Base-by-base conservation (phyloP, 2,113 vertebrate species). In the Muscicapa adusta region DNA sequence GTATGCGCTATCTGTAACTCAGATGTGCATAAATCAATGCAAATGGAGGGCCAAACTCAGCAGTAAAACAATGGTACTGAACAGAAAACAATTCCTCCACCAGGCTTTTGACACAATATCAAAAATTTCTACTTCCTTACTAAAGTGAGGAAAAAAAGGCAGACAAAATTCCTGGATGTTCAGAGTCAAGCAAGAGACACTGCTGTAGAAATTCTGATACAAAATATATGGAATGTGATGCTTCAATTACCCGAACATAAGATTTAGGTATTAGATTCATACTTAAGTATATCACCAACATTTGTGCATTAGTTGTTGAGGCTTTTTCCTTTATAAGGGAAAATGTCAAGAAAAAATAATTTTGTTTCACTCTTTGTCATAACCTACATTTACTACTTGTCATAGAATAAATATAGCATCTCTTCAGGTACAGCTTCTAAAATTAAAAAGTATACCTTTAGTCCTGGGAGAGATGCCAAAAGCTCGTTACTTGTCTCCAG, bases 361-460 rank as follows among this genome's bases (percentile, higher is more conserved):
- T 81, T 58, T 70, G 24, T 78, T 91, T 90, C 63, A 92, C 72
- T 86, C 50, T 87, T 77, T 95, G 87, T 96, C 94, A 89, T 17
- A 74, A 62, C 45, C 51, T 87, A 54, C 93, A 94, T 88, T 83
- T 74, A 89, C 58, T 74, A 26, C 85, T 87, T 77, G 84, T 87
- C 85, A 61, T 25, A 61, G 78, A 80, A 89, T 92, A 96, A 94
- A 94, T 95, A 93, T 7, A 91, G 86, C 51, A 88, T 79, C 88
- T 96, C 91, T 92, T 96, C 94, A 97, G 96, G 95, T 97, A 96
- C 91, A 91, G 91, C 91, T 92, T 91, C 89, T 91, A 96, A 89
- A 95, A 95, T 94, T 95, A 94, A 97, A 95, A 72, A 91, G 81
- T 97, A 79, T 96, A 95, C 95, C 95, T 97, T 96, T 70, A 82